phyloP scores from a whole-genome alignment of 2,113 vertebrate genomes.

The Perognathus longimembris region DNA sequence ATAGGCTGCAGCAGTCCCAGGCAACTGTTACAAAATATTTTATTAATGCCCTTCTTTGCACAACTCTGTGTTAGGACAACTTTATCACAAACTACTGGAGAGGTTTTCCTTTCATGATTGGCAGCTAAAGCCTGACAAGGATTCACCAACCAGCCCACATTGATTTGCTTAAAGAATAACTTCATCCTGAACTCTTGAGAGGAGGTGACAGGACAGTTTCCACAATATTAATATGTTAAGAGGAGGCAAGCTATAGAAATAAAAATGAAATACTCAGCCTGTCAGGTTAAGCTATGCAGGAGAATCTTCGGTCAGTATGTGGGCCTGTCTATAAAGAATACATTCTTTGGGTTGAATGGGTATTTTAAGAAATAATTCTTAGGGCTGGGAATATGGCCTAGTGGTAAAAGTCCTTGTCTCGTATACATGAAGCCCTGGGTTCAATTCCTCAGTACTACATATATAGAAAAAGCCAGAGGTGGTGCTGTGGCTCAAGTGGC shows the following conservation, averaged over 20 bases:
- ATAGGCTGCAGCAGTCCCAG: not conserved
- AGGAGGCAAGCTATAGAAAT: not conserved
- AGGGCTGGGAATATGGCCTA: too few species aligned
- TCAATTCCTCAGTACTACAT: too few species aligned
- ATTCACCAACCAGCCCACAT: not conserved
- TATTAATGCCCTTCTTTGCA: constrained; percentile 16
- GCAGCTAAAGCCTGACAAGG: not conserved
- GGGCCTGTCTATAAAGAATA: not conserved
- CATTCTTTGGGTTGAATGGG: not conserved
- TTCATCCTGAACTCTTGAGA: constrained; percentile 23
- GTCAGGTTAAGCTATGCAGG: constrained; percentile 36
- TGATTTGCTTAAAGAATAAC: not conserved
- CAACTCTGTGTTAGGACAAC: not conserved
- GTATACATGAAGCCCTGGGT: too few species aligned
- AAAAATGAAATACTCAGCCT: constrained; percentile 33
- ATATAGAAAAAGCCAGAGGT: too few species aligned
- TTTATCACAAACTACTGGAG: not conserved
- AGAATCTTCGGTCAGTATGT: not conserved
- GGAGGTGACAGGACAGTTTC: not conserved
- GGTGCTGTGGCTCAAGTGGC: too few species aligned
- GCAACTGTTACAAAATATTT: constrained; percentile 19
- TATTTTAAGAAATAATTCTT: constrained; percentile 27
- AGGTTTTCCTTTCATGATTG: constrained; percentile 36
- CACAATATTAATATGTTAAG: constrained; percentile 44
- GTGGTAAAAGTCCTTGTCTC: too few species aligned